Conservation (phyloP, 2,888 invertebrate genomes). For the Hydriomena furcata region DNA sequence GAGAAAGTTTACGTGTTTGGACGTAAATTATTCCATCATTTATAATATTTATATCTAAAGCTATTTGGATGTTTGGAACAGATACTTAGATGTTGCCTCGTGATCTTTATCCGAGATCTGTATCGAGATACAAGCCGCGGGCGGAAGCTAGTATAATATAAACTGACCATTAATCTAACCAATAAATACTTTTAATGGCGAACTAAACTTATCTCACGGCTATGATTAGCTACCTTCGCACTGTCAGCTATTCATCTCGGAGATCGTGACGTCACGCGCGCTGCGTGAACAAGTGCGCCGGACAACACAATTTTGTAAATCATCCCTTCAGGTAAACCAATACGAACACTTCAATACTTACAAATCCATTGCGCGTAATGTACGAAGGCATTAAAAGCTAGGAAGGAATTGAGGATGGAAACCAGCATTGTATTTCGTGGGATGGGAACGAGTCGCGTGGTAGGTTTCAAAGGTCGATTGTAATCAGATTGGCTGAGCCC, state of each 20-base stretch:
- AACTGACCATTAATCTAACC: conserved; percentile 5
- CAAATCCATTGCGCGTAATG: conserved; percentile 29
- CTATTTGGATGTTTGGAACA: no score
- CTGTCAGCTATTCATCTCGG: conserved; percentile 52
- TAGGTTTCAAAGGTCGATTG: conserved; percentile 26
- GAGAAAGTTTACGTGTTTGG: no score
- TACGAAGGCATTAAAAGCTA: not conserved
- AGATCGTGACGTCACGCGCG: conserved; percentile 65
- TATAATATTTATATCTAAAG: no score
- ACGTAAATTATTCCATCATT: no score
- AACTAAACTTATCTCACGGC: conserved; percentile 30
- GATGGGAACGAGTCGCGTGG: conserved; percentile 11
- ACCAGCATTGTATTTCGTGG: conserved; percentile 18
- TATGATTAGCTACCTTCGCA: conserved; percentile 34
- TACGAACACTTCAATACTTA: conserved; percentile 25
- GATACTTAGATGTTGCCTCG: no score
- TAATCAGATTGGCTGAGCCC: conserved; percentile 25
- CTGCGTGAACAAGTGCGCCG: conserved; percentile 54
- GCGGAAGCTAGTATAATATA: not conserved
- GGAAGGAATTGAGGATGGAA: not conserved
- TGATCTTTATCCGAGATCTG: no score
- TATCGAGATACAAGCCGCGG: no score
- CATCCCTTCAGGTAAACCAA: conserved; percentile 54
- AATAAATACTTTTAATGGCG: conserved; percentile 16
- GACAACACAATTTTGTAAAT: conserved; percentile 59